Evolutionary conservation across 2,113 vertebrate species (phyloP).

Genomic region (Apteryx mantelli): DNA sequence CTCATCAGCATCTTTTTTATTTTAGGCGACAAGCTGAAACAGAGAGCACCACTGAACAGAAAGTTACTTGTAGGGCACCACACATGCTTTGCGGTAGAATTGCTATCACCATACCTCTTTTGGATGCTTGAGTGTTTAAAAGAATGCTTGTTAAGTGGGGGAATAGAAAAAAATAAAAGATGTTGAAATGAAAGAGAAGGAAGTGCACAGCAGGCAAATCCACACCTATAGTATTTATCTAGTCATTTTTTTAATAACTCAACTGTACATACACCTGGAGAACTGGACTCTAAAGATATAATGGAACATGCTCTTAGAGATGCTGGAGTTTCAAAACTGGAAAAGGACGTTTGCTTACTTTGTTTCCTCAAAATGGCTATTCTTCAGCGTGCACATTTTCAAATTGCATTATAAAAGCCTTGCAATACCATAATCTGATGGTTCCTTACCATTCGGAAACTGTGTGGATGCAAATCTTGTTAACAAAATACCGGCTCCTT

Average conservation of each 20-base stretch:
- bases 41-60: not conserved
- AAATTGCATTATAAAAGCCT: not conserved
- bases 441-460: constrained; percentile 89
- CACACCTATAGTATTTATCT: not conserved
- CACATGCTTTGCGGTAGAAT: not conserved
- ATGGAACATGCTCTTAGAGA: not conserved
- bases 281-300: not conserved
- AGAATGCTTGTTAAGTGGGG: no score
- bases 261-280: not conserved
- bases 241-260: not conserved
- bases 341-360: not conserved
- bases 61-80: not conserved
- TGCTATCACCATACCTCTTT: not conserved
- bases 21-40: not conserved
- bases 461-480: constrained; percentile 94
- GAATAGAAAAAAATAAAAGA: not conserved
- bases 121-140: not conserved
- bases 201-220: not conserved
- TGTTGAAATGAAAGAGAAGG: not conserved
- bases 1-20: not conserved
- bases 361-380: not conserved
- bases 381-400: not conserved
- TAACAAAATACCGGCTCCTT: constrained; percentile 93
- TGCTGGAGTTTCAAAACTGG: not conserved
- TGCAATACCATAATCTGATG: not conserved